phyloP scores from a whole-genome alignment of 2,888 invertebrate genomes.

The Idaea straminata region DNA sequence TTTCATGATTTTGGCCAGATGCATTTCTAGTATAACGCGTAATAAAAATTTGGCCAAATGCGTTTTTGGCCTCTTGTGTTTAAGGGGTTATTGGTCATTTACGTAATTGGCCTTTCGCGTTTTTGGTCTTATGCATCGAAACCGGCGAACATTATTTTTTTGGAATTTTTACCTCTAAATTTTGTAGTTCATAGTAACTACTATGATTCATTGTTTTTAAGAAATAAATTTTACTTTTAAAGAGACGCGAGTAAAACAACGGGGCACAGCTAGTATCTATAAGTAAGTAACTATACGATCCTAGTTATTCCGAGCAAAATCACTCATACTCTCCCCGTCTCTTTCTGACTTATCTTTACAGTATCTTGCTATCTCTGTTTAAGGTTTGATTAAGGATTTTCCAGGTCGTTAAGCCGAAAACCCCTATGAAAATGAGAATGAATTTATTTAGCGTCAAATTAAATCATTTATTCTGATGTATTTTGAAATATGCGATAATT shows the following conservation, averaged over 20 bases:
- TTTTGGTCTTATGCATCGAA: too few species aligned
- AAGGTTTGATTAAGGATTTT: conserved; percentile 49
- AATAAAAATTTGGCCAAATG: too few species aligned
- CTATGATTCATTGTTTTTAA: too few species aligned
- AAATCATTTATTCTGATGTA: conserved; percentile 54
- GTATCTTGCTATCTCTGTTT: conserved; percentile 29
- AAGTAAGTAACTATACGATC: neutral
- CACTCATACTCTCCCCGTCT: conserved; percentile 17
- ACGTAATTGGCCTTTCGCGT: too few species aligned
- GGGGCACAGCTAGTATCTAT: neutral
- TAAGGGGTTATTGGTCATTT: too few species aligned
- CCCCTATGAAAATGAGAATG: conserved; percentile 54
- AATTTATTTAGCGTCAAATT: conserved; percentile 66
- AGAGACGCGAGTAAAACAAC: neutral
- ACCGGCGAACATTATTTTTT: too few species aligned
- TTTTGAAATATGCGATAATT: conserved; percentile 5
- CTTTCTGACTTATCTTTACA: conserved; percentile 20
- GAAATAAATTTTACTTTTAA: neutral
- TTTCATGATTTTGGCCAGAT: too few species aligned
- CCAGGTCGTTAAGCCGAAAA: conserved; percentile 49
- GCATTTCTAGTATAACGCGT: too few species aligned
- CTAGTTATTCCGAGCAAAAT: neutral
- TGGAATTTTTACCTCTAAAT: too few species aligned
- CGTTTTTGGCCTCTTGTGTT: too few species aligned
- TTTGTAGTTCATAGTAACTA: too few species aligned